Base-by-base conservation (phyloP, 2,113 vertebrate species). In the Electrona antarctica region DNA sequence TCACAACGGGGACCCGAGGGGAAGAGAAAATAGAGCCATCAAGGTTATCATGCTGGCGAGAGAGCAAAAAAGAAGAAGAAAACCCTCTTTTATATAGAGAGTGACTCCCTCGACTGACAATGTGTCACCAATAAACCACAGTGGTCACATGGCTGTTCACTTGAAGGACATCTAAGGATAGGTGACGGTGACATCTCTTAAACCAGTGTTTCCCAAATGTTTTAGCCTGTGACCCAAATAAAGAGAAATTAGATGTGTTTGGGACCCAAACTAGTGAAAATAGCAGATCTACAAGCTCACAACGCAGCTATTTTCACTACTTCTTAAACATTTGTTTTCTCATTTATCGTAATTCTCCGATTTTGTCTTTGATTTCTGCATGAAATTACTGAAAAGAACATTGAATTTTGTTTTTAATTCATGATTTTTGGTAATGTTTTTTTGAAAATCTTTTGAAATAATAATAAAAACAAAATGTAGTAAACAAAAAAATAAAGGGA, bases 41-140 rank as follows among this genome's bases (percentile, higher is more conserved):
- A 85, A 84, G 84, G 82, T 82, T 82, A 82, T 85, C 74, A 68
- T 80, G 63, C 76, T 12, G 1, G 45, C 21, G 57, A 28, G 61
- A 50, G 33, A 69, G 48, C 60, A 8, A 48, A 51, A 55, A 63
- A 63, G 60, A 46, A 64, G 58, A 55, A 70, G 51, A 55, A 73
- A 67, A 68, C 15, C 9, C 78, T 83, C 48, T 77, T 91, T 86
- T 76, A 77, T 76, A 77, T 50, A 49, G 33, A 56, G 61, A 49
- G 33, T 60, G 61, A 84, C 67, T 68, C 79, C 72, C 61, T 77
- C 21, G 57, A 67, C 59, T 52, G 67, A 76, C 84, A 80, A 61
- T 82, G 69, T 86, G 84, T 61, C 81, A 62, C 56, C 33, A 4
- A 21, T 21, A 21, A 21, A 41, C 33, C 21, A 74, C 64, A 66